Base-by-base conservation (phyloP, 2,797 vertebrate species). In the Schizothorax lantsangensis region DNA sequence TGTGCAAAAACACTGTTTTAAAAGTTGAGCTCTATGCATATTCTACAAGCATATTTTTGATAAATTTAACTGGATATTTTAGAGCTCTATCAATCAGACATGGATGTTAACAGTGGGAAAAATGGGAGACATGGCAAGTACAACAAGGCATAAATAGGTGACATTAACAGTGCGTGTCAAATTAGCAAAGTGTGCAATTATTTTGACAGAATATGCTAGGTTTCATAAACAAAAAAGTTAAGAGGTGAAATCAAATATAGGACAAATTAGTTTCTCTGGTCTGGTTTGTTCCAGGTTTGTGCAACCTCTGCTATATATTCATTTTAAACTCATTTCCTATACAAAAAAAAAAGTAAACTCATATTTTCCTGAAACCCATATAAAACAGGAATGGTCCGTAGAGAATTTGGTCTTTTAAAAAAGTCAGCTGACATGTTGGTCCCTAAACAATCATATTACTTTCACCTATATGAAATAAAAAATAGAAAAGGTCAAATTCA, bases 381-480 rank as follows among this genome's bases (percentile, higher is more conserved):
- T 19, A 23, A 49, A 68, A 68, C 11, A 19, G 47, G 10, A 85
- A 81, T 84, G 84, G 80, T 88, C 80, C 1, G 4, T 47, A 19
- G 19, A 57, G 19, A 17, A 79, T 83, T 74, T 86, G 69, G 80
- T 84, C 87, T 74, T 79, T 38, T 1, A 33, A 73, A 62, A 43
- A 72, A 49, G 38, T 19, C 5, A 36, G 23, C 40, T 8, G 5
- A 52, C 23, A 69, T 23, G 36, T 59, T 74, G 80, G 80, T 74
- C 75, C 88, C 38, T 43, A 79, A 62, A 57, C 1, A 86, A 88
- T 26, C 19, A 64, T 33, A 40, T 33, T 52, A 43, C n/a, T 45
- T 57, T 79, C 6, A 14, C 57, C 33, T 38, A 14, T 45, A 23
- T 12, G 10, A 74, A 1, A 59, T 5, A 43, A 69, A 54, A 74